Percentiles rank a stretch among this genome's conserved stretches.
These are phyloP conservation scores for Noctua janthe DNA, from an alignment of 2,888 invertebrate genomes.

Conservation along the genomic window DNA sequence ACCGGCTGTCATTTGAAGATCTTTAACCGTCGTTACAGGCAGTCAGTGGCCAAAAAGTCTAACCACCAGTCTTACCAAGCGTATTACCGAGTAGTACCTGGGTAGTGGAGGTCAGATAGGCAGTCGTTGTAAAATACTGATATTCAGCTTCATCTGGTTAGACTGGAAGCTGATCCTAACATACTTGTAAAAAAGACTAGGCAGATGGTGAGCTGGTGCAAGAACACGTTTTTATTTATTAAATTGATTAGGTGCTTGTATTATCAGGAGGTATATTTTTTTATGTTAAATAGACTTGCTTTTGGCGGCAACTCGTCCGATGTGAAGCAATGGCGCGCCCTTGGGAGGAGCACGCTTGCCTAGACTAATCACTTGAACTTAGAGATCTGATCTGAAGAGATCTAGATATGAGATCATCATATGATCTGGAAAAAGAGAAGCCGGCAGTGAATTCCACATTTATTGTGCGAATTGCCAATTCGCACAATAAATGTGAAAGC, in stretches of 20 bases:
- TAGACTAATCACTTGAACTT: no score
- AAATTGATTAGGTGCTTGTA: neutral
- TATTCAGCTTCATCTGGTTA: neutral
- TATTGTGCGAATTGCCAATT: no score
- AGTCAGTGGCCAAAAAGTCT: neutral
- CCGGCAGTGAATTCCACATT: no score
- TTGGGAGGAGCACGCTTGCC: no score
- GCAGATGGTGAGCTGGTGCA: neutral
- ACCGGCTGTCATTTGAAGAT: neutral
- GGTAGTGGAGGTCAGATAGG: neutral
- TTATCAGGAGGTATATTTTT: neutral
- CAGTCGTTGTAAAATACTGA: neutral
- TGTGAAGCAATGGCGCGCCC: no score
- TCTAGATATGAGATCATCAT: no score
- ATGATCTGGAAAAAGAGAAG: no score
- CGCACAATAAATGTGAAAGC: no score
- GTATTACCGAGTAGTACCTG: neutral
- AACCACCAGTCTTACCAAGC: neutral
- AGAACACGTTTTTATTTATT: neutral
- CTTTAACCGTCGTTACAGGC: neutral
- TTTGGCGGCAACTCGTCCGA: no score
- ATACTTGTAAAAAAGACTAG: neutral
- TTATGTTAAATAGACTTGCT: no score
- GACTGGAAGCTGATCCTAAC: neutral
- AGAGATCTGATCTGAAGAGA: no score